These are phyloP conservation scores for Bos javanicus DNA, from an alignment of 2,113 vertebrate genomes.

Conservation along the genomic window DNA sequence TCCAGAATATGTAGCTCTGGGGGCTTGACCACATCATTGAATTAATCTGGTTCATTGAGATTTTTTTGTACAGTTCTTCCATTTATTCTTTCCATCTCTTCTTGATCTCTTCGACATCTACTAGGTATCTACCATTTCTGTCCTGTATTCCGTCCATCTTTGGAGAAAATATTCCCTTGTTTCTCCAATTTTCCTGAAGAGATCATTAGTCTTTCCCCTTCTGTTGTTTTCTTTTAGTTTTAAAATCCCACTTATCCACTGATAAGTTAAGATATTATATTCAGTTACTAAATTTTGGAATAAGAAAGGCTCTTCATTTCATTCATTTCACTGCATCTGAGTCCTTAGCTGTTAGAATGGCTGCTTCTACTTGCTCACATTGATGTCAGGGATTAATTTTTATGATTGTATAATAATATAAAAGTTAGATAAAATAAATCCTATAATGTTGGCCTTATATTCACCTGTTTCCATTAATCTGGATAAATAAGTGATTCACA, in stretches of 20 bases:
- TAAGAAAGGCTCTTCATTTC: neutral
- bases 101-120: no score
- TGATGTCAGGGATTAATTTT: neutral
- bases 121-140: no score
- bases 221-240: neutral
- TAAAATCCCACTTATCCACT: neutral
- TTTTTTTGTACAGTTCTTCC: neutral
- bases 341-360: neutral
- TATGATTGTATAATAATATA: neutral
- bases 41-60: neutral
- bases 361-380: neutral
- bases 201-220: neutral
- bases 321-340: neutral
- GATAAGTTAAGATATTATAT: neutral
- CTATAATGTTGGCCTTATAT: neutral
- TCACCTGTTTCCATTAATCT: neutral
- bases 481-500: neutral
- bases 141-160: no score
- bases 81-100: no score
- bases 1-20: neutral
- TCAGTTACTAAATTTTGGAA: neutral
- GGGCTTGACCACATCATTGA: neutral
- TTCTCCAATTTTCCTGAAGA: neutral
- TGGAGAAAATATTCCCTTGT: neutral
- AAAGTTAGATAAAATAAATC: neutral